Base-by-base conservation (phyloP, 2,797 vertebrate species). In the Xyrichtys novacula region DNA sequence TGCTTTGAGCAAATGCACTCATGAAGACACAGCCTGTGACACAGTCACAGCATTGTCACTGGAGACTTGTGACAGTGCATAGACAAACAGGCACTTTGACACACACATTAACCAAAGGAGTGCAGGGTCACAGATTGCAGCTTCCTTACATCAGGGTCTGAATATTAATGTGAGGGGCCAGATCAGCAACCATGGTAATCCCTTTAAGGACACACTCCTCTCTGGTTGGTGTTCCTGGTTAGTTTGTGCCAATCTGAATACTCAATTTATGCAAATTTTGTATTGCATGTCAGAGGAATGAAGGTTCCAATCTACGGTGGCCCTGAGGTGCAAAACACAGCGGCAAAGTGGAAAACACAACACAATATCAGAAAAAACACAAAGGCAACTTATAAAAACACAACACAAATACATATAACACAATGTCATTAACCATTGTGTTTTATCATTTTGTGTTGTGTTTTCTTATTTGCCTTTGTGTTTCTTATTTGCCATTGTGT, bases 151-250 rank as follows among this genome's bases (percentile, higher is more conserved):
- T 90, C 87, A 83, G 82, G 80, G 71, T 78, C 71, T 90, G 91
- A 93, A 93, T 93, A 93, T 93, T 92, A 93, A 93, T 93, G 89
- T 84, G 74, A 12, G 80, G 69, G 62, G 87, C 86, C 80, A 91
- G 85, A 93, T 91, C 91, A 93, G 89, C 90, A 90, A 80, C 89
- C 84, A 55, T 91, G 89, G 86, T 85, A 90, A 93, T 92, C 92
- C 89, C 85, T 90, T 94, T 92, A 91, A 88, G 81, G 69, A 65
- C 76, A 39, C 54, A 59, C 48, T 80, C 55, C 61, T 78, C 57
- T 52, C 49, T 82, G 71, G 52, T 84, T 83, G 76, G 78, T 78
- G 85, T 78, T 65, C 60, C 53, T 80, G 60, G 48, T 73, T 91
- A 90, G 91, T 92, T 83, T 87, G 89, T 91, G 85, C 77, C 63